A percentile compares a stretch with the other conserved stretches of the same genome.
Conservation (phyloP, 2,113 vertebrate species). For the Archilochus colubris region DNA sequence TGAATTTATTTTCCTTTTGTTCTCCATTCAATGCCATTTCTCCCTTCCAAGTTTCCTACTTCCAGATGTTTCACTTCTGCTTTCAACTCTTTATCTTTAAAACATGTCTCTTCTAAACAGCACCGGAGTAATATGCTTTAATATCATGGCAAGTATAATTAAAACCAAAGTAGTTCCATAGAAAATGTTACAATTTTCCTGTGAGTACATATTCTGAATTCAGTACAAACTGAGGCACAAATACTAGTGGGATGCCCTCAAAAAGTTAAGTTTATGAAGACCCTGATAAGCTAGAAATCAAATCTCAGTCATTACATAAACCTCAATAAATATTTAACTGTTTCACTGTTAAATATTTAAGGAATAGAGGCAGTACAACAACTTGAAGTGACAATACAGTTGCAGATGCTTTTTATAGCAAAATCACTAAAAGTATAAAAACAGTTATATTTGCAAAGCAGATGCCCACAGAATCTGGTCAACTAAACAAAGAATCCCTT, state of each 20-base stretch:
- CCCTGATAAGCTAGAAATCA: not conserved
- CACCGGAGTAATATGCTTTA: not conserved
- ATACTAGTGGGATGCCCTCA: not conserved
- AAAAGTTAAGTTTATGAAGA: not conserved
- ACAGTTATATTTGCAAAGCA: not conserved
- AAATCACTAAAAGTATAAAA: not conserved
- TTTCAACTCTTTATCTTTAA: not conserved
- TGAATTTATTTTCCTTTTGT: conserved; percentile 16
- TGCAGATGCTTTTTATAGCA: not conserved
- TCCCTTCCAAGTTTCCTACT: not conserved
- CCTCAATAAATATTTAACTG: not conserved
- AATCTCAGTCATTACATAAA: not conserved
- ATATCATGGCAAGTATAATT: not conserved
- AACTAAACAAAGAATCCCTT: not conserved
- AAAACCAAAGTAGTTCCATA: not conserved
- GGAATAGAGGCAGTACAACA: not conserved
- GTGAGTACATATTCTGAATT: not conserved
- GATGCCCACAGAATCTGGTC: not conserved
- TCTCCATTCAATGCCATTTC: not conserved
- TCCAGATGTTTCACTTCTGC: not conserved
- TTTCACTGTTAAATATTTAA: not conserved
- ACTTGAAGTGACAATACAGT: not conserved
- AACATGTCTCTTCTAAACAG: not conserved
- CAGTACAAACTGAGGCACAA: not conserved
- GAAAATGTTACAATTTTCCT: not conserved